Evolutionary conservation across 2,797 vertebrate genomes (phyloP).

Genomic region (Sardinella longiceps): DNA sequence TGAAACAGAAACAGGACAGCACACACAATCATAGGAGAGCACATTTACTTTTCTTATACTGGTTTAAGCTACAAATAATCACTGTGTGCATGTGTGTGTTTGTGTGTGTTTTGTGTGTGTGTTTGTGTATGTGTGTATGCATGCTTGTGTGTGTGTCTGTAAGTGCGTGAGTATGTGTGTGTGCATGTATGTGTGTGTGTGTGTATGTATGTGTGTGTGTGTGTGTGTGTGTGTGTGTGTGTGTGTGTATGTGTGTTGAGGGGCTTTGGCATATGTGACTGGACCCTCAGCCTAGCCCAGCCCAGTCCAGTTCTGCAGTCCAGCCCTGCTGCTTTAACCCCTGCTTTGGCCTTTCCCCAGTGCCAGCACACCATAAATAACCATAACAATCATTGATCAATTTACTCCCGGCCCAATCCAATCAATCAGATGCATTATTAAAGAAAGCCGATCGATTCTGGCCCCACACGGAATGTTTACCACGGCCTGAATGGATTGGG

Average conservation of each 20-base stretch:
- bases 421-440: slow-evolving; percentile 85
- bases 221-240: slow-evolving; percentile 41
- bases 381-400: slow-evolving; percentile 81
- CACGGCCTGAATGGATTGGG: slow-evolving; percentile 67
- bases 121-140: slow-evolving; percentile 13
- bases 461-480: slow-evolving; percentile 79
- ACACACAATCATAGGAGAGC: no score
- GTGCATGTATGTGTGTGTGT: slow-evolving; percentile 22
- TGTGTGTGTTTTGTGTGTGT: slow-evolving; percentile 37
- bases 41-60: no score
- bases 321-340: background rate
- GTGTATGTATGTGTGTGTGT: background rate
- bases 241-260: slow-evolving; percentile 33
- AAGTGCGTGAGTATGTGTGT: no score
- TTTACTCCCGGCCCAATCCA: slow-evolving; percentile 78
- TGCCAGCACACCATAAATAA: slow-evolving; percentile 50
- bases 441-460: slow-evolving; percentile 79
- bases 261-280: background rate
- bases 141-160: no score
- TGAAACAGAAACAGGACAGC: no score
- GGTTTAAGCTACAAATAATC: no score
- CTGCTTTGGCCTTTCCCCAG: background rate
- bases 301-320: background rate
- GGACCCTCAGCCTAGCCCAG: background rate
- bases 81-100: slow-evolving; percentile 19